phyloP scores from a whole-genome alignment of 2,113 vertebrate genomes.

The Prunella fulvescens region DNA sequence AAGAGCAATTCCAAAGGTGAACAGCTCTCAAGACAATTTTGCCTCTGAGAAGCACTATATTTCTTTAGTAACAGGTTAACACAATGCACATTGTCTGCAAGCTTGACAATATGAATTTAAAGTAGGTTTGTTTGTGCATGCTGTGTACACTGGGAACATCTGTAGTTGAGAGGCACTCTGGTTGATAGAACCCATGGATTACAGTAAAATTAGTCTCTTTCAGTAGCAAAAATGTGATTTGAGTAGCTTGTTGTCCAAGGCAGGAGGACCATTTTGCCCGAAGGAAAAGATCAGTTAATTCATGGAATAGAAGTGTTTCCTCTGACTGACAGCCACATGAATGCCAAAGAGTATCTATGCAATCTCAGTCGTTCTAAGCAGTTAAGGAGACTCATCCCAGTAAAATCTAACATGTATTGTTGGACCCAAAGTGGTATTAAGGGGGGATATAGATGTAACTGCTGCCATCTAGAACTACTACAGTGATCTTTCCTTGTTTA shows the following conservation, averaged over 20 bases:
- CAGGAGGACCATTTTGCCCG: not conserved
- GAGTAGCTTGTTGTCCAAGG: not conserved
- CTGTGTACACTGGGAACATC: not conserved
- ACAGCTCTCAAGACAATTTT: not conserved
- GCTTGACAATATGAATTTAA: not conserved
- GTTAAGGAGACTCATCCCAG: not conserved
- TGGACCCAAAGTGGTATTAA: not conserved
- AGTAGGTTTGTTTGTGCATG: not conserved
- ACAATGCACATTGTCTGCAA: accelerated
- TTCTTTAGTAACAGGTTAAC: not conserved
- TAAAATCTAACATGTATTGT: not conserved
- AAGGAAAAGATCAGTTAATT: not conserved
- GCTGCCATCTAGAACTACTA: not conserved
- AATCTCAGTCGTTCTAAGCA: not conserved
- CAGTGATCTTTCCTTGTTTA: not conserved
- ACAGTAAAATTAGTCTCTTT: not conserved
- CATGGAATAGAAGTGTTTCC: not conserved
- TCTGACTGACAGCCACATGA: not conserved
- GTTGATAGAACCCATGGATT: not conserved
- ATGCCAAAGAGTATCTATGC: not conserved
- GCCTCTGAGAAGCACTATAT: not conserved
- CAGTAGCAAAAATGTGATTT: not conserved
- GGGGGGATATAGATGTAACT: not conserved
- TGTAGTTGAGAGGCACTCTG: not conserved
- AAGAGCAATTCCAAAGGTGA: not conserved